Evolutionary conservation across 2,113 vertebrate species (phyloP), one percentile per base, ranked within the genome.

Genomic region (Siniperca chuatsi): DNA sequence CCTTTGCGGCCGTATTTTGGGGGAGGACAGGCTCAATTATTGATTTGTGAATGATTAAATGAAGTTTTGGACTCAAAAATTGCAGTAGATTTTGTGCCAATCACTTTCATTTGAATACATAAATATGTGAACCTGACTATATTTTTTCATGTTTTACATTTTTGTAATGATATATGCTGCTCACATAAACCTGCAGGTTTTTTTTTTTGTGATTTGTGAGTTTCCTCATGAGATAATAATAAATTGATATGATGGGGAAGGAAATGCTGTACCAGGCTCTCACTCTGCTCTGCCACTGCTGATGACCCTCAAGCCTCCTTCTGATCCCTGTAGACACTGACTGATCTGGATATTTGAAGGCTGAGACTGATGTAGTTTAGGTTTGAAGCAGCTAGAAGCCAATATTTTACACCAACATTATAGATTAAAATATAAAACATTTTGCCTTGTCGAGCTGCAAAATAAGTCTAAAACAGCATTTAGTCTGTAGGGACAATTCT

Each of bases 241-340:
- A 29, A 68, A 61, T 44, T 73, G 29, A 67, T 68, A 23, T 23
- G 20, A 66, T 1, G 12, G 1, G 65, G 83, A 69, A 2, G 57
- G 10, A 52, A 75, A 54, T 20, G 40, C 48, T 71, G 37, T 12
- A 57, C 44, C 46, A 18, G 52, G 35, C 29, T 55, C 8, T 46
- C 48, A 18, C 23, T 44, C 35, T 33, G 52, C 64, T 48, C 23
- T 52, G 67, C 62, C 37, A 73, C 54, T 76, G 52, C n/a, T 55
- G 25, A 54, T 48, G 67, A 81, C 52, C 50, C 25, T 50, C n/a
- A 54, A 62, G 55, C 21, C 60, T 72, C 7, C 46, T 21, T 71
- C 48, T 61, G 82, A 75, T 75, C 55, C 73, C 75, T 78, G 42
- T 6, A 40, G 33, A 44, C 21, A 29, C 21, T 66, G 46, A 66